Conservation (phyloP, 2,113 vertebrate genomes). For the Mustela lutreola region DNA sequence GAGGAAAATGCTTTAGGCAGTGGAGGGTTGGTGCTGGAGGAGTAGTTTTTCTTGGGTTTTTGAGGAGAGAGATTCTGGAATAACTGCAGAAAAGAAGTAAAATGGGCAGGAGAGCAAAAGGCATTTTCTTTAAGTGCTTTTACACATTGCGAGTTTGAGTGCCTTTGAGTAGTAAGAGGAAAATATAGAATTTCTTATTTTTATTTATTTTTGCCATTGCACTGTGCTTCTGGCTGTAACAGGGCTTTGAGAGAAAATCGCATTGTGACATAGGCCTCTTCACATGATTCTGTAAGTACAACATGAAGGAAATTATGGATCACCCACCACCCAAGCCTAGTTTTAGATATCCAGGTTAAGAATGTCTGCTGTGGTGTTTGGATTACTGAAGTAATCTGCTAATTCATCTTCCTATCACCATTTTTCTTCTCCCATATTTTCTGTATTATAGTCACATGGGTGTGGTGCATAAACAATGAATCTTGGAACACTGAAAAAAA, state of each 20-base stretch:
- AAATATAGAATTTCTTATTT: background rate
- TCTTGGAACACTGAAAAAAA: too few species aligned
- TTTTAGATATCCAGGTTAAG: background rate
- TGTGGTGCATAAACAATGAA: too few species aligned
- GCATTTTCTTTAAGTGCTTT: background rate
- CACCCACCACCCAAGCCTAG: background rate
- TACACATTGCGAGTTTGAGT: background rate
- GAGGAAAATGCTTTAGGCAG: background rate
- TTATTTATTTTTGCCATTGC: constrained; percentile 45
- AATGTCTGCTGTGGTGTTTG: background rate
- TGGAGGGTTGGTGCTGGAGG: background rate
- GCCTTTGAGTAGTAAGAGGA: background rate
- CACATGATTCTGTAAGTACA: background rate
- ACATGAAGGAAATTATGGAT: background rate
- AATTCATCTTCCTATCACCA: background rate
- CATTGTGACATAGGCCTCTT: background rate
- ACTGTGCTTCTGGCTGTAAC: background rate
- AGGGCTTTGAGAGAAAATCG: background rate
- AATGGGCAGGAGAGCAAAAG: background rate
- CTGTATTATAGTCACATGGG: background rate
- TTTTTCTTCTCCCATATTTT: background rate
- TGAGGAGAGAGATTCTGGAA: background rate
- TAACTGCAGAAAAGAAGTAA: background rate
- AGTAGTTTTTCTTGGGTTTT: background rate
- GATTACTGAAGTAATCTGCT: background rate